A percentile compares a stretch with the other conserved stretches of the same genome.
These are phyloP conservation scores for Conger conger DNA, from an alignment of 2,113 vertebrate species.

Conservation along the genomic window DNA sequence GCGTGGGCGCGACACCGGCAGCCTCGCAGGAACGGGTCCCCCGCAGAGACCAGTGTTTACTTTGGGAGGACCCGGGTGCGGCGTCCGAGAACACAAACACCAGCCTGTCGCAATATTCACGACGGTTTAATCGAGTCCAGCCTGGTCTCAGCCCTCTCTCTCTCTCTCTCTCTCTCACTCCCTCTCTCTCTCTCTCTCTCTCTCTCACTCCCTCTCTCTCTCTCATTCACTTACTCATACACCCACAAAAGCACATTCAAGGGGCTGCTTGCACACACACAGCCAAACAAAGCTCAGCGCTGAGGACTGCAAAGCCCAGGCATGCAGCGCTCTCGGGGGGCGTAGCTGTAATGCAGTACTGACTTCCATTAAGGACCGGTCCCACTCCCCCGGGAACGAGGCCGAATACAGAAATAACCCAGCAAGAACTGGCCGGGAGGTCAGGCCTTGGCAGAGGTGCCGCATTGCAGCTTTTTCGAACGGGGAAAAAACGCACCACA, in stretches of 20 bases:
- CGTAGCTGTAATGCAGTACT: conserved; percentile 4
- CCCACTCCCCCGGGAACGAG: background rate
- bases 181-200: conserved; percentile 18
- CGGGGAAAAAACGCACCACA: conserved; percentile 59
- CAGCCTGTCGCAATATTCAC: conserved; percentile 40
- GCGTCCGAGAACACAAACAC: conserved; percentile 38
- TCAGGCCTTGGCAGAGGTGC: conserved; percentile 45
- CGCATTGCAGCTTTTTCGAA: conserved; percentile 45
- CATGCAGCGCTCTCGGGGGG: conserved; percentile 18
- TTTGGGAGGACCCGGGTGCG: conserved; percentile 51
- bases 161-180: conserved; percentile 24
- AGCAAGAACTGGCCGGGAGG: conserved; percentile 46
- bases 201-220: background rate
- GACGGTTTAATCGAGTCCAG: conserved; percentile 45
- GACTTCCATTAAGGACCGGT: background rate
- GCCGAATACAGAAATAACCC: conserved; percentile 39
- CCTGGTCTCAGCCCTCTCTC: conserved; percentile 16
- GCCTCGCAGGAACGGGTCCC: conserved; percentile 40
- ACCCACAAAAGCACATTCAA: conserved; percentile 39
- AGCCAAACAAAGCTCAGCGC: conserved; percentile 8
- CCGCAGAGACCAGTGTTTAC: conserved; percentile 53
- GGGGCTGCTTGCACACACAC: conserved; percentile 19
- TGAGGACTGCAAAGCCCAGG: conserved; percentile 17
- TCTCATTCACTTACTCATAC: background rate
- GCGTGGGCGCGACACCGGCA: conserved; percentile 46